Evolutionary conservation across 2,797 vertebrate genomes (phyloP), one percentile per base, ranked within the genome.

Genomic region (Gambusia yucatana): DNA sequence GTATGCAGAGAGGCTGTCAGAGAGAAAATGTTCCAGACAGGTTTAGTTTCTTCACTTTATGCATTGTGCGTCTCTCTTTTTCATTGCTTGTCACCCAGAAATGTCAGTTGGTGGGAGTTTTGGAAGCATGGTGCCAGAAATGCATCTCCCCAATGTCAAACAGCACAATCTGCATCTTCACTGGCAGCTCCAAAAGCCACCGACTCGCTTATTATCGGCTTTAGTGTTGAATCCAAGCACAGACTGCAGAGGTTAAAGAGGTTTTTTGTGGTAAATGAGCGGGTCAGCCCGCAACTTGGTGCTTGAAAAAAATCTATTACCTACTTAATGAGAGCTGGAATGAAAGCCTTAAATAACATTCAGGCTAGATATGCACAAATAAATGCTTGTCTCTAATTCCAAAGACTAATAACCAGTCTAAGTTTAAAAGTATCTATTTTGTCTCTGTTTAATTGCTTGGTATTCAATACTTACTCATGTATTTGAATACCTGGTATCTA

Each of bases 281-380:
- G 61, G 86, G 80, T 88, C 77, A 79, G 47, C 63, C 50, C 30
- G 8, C 76, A 77, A 83, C 84, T 87, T 83, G 74, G 77, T 77
- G 84, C 81, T 86, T 77, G 39, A 77, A 72, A 77, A 77, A 91
- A 92, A 90, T 89, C 82, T 79, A 89, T 89, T 75, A 72, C 0
- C 17, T 77, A 39, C 75, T 75, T 84, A 86, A 86, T 81, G 86
- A 88, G 63, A 55, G 74, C 41, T 47, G 69, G 48, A 39, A 50
- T 73, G 52, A 85, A 86, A n/a, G 36, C 52, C 11, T 50, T 79
- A 46, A 83, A 79, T 74, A 77, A 22, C 48, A 17, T 47, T 82
- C 67, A 77, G 39, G 75, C 72, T 79, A 52, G 47, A 47, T 20
- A 73, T 55, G 80, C 33, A 50, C 84, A 78, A 84, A 79, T 87